Evolutionary conservation across 92 coral and sea anemone genomes (phyloP).

Genomic region (Zoanthus gigantus): DNA sequence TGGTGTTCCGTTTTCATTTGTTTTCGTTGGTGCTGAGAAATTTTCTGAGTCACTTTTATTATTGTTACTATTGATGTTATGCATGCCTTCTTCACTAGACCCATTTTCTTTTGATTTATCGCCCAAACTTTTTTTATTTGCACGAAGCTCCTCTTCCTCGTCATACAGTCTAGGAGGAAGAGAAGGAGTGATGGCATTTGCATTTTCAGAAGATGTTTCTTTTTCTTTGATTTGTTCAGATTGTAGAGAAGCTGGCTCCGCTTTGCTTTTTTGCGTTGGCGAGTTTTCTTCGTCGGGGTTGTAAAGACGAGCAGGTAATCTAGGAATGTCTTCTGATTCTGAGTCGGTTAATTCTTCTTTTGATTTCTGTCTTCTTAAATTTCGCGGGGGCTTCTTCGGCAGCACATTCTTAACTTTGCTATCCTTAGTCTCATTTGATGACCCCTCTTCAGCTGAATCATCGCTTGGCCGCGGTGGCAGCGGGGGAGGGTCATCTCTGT

Average conservation of each 20-base stretch:
- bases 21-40: neutral
- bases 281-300: neutral
- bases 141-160: constrained; percentile 1
- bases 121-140: neutral
- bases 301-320: constrained; percentile 6
- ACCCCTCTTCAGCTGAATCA: constrained; percentile 13
- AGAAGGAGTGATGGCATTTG: neutral
- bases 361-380: constrained; percentile 13
- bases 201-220: neutral
- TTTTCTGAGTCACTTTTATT: neutral
- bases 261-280: neutral
- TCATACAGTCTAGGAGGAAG: constrained; percentile 25
- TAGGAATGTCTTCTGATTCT: neutral
- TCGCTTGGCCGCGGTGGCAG: constrained; percentile 34
- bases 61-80: neutral
- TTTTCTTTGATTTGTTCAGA: neutral
- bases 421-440: neutral
- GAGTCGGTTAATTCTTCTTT: constrained; percentile 23
- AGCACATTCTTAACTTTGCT: neutral
- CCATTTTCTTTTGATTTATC: neutral
- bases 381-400: constrained; percentile 26
- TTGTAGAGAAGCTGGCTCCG: neutral
- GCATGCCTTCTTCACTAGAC: neutral
- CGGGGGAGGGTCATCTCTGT: constrained; percentile 20
- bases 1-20: neutral